A percentile compares a stretch with the other conserved stretches of the same genome.
Conservation (phyloP, 2,888 invertebrate species). For the Limnephilus auricula region DNA sequence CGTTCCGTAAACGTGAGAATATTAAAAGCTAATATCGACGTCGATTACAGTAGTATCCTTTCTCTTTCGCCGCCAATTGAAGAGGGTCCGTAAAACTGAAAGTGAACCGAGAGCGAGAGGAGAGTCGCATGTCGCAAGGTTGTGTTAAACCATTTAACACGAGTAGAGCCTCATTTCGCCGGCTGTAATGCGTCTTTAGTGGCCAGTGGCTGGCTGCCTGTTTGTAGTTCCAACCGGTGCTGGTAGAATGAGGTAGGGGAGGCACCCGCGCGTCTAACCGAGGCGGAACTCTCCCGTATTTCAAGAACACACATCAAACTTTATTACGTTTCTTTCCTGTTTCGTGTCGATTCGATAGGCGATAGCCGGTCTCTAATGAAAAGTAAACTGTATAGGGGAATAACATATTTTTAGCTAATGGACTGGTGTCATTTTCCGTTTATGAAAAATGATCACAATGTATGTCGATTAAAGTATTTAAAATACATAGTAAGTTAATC, state of each 20-base stretch:
- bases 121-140: constrained; percentile 27
- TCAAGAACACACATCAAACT: not conserved
- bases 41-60: constrained; percentile 4
- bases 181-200: not conserved
- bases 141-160: constrained; percentile 24
- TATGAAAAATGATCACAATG: too few species aligned
- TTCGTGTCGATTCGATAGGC: not conserved
- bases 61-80: constrained; percentile 22
- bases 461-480: too few species aligned
- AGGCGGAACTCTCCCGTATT: not conserved
- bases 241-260: not conserved
- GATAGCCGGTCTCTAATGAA: not conserved
- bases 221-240: not conserved
- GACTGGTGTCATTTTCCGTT: not conserved
- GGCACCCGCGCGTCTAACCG: not conserved
- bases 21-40: too few species aligned
- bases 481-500: too few species aligned
- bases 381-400: not conserved
- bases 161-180: not conserved
- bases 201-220: not conserved
- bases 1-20: too few species aligned
- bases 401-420: not conserved
- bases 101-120: constrained; percentile 39
- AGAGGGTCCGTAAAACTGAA: constrained; percentile 26
- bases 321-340: not conserved